Conservation (phyloP, 1,140 invertebrate species). For the Cydia splendana region DNA sequence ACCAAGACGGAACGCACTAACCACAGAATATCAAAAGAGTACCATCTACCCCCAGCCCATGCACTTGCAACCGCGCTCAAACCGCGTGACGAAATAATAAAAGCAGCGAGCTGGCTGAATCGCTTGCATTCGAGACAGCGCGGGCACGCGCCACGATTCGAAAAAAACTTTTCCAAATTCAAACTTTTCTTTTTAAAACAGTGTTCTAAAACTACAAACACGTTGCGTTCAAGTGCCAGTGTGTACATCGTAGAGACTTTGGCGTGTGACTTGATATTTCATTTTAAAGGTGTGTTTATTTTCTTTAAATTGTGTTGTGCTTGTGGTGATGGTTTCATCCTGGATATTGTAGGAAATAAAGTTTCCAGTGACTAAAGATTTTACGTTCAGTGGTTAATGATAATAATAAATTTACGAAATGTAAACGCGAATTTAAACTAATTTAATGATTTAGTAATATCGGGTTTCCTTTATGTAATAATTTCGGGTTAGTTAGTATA, state of each 20-base stretch:
- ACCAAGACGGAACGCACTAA: slow-evolving; percentile 20
- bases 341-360: slow-evolving; percentile 14
- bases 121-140: slow-evolving; percentile 56
- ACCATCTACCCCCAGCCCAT: slow-evolving; percentile 40
- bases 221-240: slow-evolving; percentile 74
- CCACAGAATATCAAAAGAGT: slow-evolving; percentile 29
- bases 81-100: slow-evolving; percentile 71
- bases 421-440: not conserved
- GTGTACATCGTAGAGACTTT: slow-evolving; percentile 71
- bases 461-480: too few relatives aligned
- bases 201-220: slow-evolving; percentile 56
- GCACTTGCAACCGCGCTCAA: slow-evolving; percentile 47
- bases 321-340: slow-evolving; percentile 39
- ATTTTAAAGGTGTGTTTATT: slow-evolving; percentile 70
- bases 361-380: not conserved
- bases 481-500: too few relatives aligned
- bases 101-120: slow-evolving; percentile 48
- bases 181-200: slow-evolving; percentile 42
- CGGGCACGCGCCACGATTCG: slow-evolving; percentile 47
- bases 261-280: slow-evolving; percentile 71
- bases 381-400: not conserved
- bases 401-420: not conserved
- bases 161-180: slow-evolving; percentile 39
- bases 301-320: slow-evolving; percentile 46
- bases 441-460: too few relatives aligned